Evolutionary conservation across 1,140 invertebrate species (phyloP).

Genomic region (Cyclargus thomasi): DNA sequence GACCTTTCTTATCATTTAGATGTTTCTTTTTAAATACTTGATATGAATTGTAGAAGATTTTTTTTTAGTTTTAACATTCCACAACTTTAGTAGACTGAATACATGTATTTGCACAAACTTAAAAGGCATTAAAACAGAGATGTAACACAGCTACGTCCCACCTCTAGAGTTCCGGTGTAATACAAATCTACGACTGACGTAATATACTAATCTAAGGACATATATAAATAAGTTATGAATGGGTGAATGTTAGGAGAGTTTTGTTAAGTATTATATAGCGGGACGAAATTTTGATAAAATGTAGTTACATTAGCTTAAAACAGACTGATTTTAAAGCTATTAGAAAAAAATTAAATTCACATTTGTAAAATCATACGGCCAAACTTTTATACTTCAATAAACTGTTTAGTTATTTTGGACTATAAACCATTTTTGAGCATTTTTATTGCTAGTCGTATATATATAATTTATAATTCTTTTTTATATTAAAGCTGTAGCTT

Average conservation of each 20-base stretch:
- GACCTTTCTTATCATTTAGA: not conserved
- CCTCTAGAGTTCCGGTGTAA: not conserved
- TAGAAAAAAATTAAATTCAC: conserved; percentile 18
- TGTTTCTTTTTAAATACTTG: too few relatives aligned
- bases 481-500: conserved; percentile 23
- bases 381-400: not conserved
- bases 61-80: not conserved
- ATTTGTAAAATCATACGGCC: conserved; percentile 6
- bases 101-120: conserved; percentile 1
- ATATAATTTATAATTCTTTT: conserved; percentile 36
- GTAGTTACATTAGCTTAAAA: conserved; percentile 21
- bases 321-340: conserved; percentile 20
- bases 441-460: conserved; percentile 56
- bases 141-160: not conserved
- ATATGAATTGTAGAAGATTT: too few relatives aligned
- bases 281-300: conserved; percentile 15
- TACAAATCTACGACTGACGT: not conserved
- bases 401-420: conserved; percentile 16
- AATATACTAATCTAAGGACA: conserved; percentile 2
- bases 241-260: not conserved
- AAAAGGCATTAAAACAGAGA: not conserved
- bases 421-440: conserved; percentile 19
- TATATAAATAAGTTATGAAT: conserved; percentile 5
- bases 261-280: conserved; percentile 15
- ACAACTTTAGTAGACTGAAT: conserved; percentile 6